phyloP scores from a whole-genome alignment of 2,113 vertebrate species.

The Ahaetulla prasina region DNA sequence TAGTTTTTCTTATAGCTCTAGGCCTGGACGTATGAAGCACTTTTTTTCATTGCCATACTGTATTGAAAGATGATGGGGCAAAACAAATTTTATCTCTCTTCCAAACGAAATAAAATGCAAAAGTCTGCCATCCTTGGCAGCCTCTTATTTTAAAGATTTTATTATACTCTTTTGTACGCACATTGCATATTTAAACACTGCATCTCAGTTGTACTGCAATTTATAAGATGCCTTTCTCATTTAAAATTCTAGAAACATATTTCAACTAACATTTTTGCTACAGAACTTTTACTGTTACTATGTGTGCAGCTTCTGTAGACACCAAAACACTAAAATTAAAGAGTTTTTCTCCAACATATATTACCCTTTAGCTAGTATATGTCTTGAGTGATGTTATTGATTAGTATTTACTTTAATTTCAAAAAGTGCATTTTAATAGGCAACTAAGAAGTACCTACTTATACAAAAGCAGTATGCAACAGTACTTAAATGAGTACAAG shows the following conservation, averaged over 20 bases:
- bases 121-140: neutral
- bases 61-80: slow-evolving; percentile 4
- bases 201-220: neutral
- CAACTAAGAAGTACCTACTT: neutral
- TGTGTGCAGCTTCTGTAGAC: neutral
- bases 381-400: neutral
- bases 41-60: slow-evolving; percentile 22
- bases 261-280: neutral
- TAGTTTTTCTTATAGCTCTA: slow-evolving; percentile 13
- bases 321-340: neutral
- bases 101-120: slow-evolving; percentile 22
- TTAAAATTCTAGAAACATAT: neutral
- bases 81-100: slow-evolving; percentile 5
- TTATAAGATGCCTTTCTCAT: neutral
- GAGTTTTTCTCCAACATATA: neutral
- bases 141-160: neutral
- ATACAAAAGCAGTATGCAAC: neutral
- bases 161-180: neutral
- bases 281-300: neutral
- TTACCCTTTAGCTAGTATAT: neutral
- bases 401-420: neutral
- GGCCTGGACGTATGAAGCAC: neutral
- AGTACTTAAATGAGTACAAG: neutral
- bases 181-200: neutral
- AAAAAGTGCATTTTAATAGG: neutral